Base-by-base conservation (phyloP, 2,113 vertebrate species). In the Fulica atra region DNA sequence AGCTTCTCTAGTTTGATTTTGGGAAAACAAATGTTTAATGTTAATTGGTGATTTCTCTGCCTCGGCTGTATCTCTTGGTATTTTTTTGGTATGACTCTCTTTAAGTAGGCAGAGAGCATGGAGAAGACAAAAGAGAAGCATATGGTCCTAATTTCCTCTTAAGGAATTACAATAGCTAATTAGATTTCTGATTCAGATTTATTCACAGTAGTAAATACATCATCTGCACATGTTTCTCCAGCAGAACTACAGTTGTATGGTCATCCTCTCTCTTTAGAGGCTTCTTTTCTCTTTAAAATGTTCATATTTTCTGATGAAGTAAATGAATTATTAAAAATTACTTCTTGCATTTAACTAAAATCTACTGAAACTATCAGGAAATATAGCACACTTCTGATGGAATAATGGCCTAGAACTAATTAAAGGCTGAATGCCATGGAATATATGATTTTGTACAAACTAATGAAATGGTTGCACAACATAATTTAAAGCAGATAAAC, bases 101-200 rank as follows among this genome's bases (percentile, higher is more conserved):
- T 70, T 36, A 85, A 76, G 73, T 35, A 83, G 76, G 53, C 50
- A 84, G 82, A 82, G 35, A 83, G 19, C 18, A 51, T 28, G 72
- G 73, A 78, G 66, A 72, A 85, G 40, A 51, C 76, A 81, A 61
- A 56, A 72, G 54, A 88, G 84, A 69, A 91, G 21, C 76, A 57
- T 82, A 54, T 88, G 89, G 60, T 89, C 84, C 42, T 60, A 25
- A 76, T 95, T 95, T 95, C 83, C 70, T 23, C 54, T 89, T 80
- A 91, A 86, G 79, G 69, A 60, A 94, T 72, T 77, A 86, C 87
- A 85, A 89, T 89, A 76, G 91, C 91, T 96, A 88, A 94, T 95
- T 95, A 91, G 51, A 66, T 84, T 85, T 86, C 82, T 42, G 51
- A 77, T 85, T 95, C 76, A 86, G 48, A 85, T 92, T 88, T 92